These are phyloP conservation scores for Archegozetes longisetosus DNA, from an alignment of 1,140 invertebrate genomes.

Conservation along the genomic window DNA sequence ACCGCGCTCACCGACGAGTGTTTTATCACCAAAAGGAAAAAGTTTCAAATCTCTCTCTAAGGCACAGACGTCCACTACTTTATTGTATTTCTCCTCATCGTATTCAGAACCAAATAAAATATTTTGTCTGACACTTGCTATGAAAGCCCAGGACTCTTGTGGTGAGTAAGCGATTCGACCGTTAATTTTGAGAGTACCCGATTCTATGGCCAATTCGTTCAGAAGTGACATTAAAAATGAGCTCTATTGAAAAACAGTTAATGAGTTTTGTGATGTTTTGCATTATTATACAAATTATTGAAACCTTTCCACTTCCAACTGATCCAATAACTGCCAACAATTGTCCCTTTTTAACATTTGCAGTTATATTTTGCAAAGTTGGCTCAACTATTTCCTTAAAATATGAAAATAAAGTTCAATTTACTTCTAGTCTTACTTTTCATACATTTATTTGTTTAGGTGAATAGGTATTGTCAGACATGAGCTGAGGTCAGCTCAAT, in stretches of 20 bases:
- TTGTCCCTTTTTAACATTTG: constrained; percentile 22
- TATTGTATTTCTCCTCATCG: constrained; percentile 56
- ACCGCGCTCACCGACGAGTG: constrained; percentile 36
- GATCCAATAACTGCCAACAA: constrained; percentile 55
- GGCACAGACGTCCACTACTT: constrained; percentile 37
- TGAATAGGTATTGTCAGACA: too few species aligned
- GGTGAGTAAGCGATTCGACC: constrained; percentile 58
- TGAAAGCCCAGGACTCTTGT: constrained; percentile 67
- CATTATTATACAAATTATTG: neutral
- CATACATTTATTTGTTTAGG: too few species aligned
- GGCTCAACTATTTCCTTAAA: constrained; percentile 5
- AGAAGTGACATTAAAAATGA: constrained; percentile 48
- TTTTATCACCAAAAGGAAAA: constrained; percentile 31
- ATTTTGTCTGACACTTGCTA: constrained; percentile 54
- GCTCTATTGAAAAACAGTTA: constrained; percentile 33
- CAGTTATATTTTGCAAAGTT: constrained; percentile 15
- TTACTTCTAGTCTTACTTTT: neutral
- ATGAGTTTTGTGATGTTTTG: neutral
- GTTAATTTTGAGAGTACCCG: constrained; percentile 23
- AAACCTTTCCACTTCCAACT: constrained; percentile 40
- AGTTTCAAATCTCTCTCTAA: constrained; percentile 31
- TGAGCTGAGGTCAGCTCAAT: too few species aligned
- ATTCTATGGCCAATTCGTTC: constrained; percentile 4
- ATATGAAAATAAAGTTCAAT: neutral
- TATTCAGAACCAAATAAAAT: constrained; percentile 56